A percentile compares a stretch with the other conserved stretches of the same genome.
phyloP scores from a whole-genome alignment of 1,140 invertebrate species.

The Ceratosolen solmsi region DNA sequence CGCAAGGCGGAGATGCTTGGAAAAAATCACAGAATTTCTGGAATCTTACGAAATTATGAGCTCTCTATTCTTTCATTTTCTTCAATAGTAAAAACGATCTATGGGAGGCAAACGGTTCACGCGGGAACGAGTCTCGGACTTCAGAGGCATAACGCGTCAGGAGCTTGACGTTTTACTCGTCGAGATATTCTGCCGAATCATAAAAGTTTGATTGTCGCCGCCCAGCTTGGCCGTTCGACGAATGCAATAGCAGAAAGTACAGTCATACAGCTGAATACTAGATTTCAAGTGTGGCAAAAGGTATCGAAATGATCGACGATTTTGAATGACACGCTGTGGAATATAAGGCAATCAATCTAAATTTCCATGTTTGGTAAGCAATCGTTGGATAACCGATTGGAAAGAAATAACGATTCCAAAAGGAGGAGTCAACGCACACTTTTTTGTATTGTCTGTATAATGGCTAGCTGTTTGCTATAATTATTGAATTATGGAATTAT shows the following conservation, averaged over 20 bases:
- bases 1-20: too few species aligned
- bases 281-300: slow-evolving; percentile 11
- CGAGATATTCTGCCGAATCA: slow-evolving; percentile 28
- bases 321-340: background rate
- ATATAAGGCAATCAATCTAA: slow-evolving; percentile 12
- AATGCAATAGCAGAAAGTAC: background rate
- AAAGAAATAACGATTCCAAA: too few species aligned
- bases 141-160: background rate
- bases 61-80: background rate
- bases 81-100: background rate
- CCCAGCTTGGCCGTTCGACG: slow-evolving; percentile 24
- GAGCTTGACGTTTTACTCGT: slow-evolving; percentile 3
- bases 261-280: background rate
- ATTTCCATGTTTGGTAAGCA: slow-evolving; percentile 15
- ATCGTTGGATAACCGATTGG: background rate
- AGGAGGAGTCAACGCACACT: too few species aligned
- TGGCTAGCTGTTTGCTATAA: too few species aligned
- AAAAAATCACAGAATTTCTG: slow-evolving; percentile 1
- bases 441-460: too few species aligned
- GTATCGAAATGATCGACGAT: slow-evolving; percentile 32
- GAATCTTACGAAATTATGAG: background rate
- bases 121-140: background rate
- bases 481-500: too few species aligned
- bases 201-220: slow-evolving; percentile 47
- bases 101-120: background rate